These are phyloP conservation scores for Mongoloraphidia duomilia DNA, from an alignment of 2,888 invertebrate genomes.

Conservation along the genomic window DNA sequence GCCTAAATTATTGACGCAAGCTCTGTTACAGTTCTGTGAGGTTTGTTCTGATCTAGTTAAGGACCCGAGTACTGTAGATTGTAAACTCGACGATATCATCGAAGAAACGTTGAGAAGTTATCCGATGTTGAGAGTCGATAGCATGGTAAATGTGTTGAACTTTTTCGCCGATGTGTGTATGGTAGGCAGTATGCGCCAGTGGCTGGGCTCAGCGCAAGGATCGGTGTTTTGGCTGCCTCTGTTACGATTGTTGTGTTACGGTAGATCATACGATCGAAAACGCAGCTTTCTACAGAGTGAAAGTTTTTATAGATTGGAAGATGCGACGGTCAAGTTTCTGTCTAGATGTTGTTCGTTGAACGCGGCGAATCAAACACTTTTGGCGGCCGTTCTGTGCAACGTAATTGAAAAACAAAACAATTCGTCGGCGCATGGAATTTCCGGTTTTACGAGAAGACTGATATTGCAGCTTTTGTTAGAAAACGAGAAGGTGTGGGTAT, in stretches of 20 bases:
- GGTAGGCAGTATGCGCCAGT: conserved; percentile 70
- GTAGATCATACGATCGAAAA: conserved; percentile 23
- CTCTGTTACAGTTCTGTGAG: conserved; percentile 37
- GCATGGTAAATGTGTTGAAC: conserved; percentile 53
- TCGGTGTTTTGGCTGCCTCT: conserved; percentile 77
- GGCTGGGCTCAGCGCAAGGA: conserved; percentile 70
- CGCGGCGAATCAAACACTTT: conserved; percentile 64
- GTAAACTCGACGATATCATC: conserved; percentile 18
- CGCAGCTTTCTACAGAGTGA: conserved; percentile 10
- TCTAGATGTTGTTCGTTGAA: conserved; percentile 76
- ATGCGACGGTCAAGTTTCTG: conserved; percentile 67
- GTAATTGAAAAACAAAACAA: conserved; percentile 50
- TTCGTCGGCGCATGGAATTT: conserved; percentile 40
- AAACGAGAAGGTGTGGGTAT: conserved; percentile 68
- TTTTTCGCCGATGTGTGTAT: conserved; percentile 71
- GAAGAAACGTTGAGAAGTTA: conserved; percentile 17
- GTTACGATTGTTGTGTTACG: conserved; percentile 56
- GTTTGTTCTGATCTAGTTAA: background rate
- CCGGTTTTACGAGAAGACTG: conserved; percentile 76
- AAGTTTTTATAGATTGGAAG: conserved; percentile 47
- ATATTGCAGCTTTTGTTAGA: conserved; percentile 76
- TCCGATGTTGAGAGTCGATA: conserved; percentile 40
- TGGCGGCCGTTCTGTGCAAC: conserved; percentile 65
- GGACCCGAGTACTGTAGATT: conserved; percentile 15
- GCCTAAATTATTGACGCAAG: conserved; percentile 45